Evolutionary conservation across 2,888 invertebrate species (phyloP), one percentile per base, ranked within the genome.

Genomic region (Drosophila differens): DNA sequence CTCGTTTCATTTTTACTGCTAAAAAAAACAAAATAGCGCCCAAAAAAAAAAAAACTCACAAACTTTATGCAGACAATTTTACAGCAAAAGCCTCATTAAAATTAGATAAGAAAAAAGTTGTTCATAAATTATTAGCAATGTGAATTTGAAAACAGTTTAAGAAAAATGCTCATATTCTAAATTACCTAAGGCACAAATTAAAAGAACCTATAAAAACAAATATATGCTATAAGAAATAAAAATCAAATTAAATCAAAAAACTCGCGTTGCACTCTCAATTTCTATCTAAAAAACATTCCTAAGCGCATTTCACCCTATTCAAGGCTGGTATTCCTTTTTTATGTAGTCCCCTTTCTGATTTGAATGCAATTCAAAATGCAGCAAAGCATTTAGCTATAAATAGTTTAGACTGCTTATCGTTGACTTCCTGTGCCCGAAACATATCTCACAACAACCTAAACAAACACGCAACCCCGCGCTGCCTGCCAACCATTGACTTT

Each of bases 371-470:
- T 47, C 32, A 60, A 37, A 76, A n/a, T 63, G 58, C 37, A 61
- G 39, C 52, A 22, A 44, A 49, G 70, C 44, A 59, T 72, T 59
- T 77, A 37, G 75, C 37, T 81, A 79, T 69, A 76, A 81, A 79
- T 79, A 79, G 81, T 61, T 70, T 33, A 37, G 63, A n/a, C 35
- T 51, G 62, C 79, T 79, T 79, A 79, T 79, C 79, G 73, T 30
- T 58, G 70, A 79, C 79, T 79, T 79, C 79, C 79, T 79, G 79
- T 64, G 44, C 12, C 25, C 25, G 22, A 52, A 76, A 62, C 49
- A 55, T 68, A 76, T 72, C 72, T 63, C 9, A 9, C 22, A 57
- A n/a, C 65, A 60, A n/a, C 68, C 73, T 72, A 79, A 77, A 79
- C 73, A 81, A 81, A 81, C 39, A 81, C 12, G 30, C 25, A 44